Conservation (phyloP, 2,113 vertebrate species). For the Lamprologus tigripictilis region DNA sequence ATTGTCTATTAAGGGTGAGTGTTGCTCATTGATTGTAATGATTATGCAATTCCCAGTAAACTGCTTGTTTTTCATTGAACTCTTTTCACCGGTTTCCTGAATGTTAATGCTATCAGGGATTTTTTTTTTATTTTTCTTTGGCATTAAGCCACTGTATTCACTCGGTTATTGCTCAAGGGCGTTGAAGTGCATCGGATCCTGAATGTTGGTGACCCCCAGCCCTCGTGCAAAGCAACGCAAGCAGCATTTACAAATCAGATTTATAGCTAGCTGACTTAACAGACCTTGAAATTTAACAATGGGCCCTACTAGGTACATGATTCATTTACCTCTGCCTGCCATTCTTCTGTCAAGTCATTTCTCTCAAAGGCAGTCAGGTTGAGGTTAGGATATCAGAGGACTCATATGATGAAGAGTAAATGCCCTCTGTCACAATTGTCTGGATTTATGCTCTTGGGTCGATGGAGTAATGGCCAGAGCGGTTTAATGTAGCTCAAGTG, state of each 20-base stretch:
- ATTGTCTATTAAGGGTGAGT: conserved; percentile 42
- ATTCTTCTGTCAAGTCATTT: background rate
- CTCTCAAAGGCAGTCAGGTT: background rate
- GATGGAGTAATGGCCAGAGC: conserved; percentile 18
- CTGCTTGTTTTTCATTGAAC: conserved; percentile 53
- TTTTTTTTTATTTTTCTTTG: background rate
- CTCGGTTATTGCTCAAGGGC: background rate
- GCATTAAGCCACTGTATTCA: background rate
- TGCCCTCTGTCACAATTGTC: conserved; percentile 25
- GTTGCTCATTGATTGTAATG: conserved; percentile 67
- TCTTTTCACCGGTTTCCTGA: background rate
- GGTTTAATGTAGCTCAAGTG: conserved; percentile 47
- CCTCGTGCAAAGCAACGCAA: background rate
- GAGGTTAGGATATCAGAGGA: conserved; percentile 27
- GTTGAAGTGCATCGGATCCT: background rate
- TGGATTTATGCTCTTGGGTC: conserved; percentile 40
- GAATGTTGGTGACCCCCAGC: background rate
- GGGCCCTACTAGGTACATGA: background rate
- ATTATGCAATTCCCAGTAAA: conserved; percentile 66
- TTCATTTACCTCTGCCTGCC: background rate
- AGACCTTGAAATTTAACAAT: background rate
- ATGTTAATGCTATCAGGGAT: background rate
- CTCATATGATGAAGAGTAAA: conserved; percentile 13
- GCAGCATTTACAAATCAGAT: background rate
- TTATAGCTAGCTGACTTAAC: background rate